These are phyloP conservation scores for Arctocebus calabarensis DNA, from an alignment of 2,797 vertebrate genomes.

Conservation along the genomic window DNA sequence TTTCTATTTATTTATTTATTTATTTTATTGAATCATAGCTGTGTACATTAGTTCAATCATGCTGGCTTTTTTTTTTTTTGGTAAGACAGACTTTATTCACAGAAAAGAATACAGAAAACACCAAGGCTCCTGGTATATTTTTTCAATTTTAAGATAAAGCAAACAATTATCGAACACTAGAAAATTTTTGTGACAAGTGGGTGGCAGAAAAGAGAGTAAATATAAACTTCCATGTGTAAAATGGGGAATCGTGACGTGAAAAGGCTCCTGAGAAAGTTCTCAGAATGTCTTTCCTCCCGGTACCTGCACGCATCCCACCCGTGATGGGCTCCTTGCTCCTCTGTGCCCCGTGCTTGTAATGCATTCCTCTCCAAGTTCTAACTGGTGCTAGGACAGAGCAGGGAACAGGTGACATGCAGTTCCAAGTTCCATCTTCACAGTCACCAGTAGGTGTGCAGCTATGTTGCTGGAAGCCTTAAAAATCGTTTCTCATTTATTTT, in stretches of 20 bases:
- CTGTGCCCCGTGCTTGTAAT: not conserved
- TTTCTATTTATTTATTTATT: too few species aligned
- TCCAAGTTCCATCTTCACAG: not conserved
- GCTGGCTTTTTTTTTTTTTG: too few species aligned
- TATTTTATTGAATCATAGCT: too few species aligned
- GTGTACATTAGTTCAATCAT: too few species aligned
- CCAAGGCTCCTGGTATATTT: too few species aligned
- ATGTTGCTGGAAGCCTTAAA: not conserved
- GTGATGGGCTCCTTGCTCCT: fast-evolving
- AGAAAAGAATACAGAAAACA: too few species aligned
- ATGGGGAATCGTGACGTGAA: not conserved
- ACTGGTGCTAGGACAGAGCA: not conserved
- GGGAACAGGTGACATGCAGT: fast-evolving
- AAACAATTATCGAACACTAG: slow-evolving; percentile 42
- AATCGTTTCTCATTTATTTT: not conserved
- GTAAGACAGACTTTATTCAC: too few species aligned
- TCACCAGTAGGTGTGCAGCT: not conserved
- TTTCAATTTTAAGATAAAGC: slow-evolving; percentile 61
- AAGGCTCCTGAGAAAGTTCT: not conserved
- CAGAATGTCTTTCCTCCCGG: not conserved
- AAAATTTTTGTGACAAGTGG: slow-evolving; percentile 2
- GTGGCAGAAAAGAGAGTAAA: not conserved
- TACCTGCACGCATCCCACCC: not conserved
- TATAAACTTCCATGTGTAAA: not conserved
- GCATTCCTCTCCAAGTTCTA: not conserved